Base-by-base conservation (phyloP, 2,113 vertebrate genomes). In the Camelus bactrianus region DNA sequence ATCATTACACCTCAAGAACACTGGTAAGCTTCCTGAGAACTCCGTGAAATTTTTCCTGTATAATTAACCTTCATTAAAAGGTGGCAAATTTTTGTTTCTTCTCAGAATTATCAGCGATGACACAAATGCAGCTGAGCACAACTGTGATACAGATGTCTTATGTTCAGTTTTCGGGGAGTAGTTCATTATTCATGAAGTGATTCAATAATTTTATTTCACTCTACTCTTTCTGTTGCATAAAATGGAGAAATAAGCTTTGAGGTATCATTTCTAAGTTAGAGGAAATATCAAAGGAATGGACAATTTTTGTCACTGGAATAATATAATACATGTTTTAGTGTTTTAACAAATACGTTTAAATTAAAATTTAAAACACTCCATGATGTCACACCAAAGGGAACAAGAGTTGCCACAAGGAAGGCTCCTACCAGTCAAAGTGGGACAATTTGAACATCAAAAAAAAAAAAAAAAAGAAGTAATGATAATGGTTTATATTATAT, bases 51-150 rank as follows among this genome's bases (percentile, higher is more conserved):
- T 48, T 87, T 80, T 35, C 22, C 54, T 92, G 92, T 58, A 86
- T 96, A 96, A 94, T 93, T 89, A 92, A 52, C 77, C 38, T 35
- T 94, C 58, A 73, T 89, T 97, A 83, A 87, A 73, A 94, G 82
- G 50, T 82, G 80, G 28, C 20, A 30, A 11, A 65, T 64, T 26
- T 42, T 91, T 69, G 56, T 42, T 42, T 91, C 67, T 30, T 46
- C 15, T 22, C 13, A 69, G 67, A 93, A 89, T 80, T 26, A 93
- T 94, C 42, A 95, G 20, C 67, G 93, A n/a, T 94, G 77, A 76
- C 76, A 69, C 1, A 50, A 28, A 38, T 12, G 10, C 3, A 38
- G 76, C 28, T 75, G 80, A 94, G 48, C 54, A 93, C 80, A 62
- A 6, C 67, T 96, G 67, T 54, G n/a, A 94, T 12, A 93, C 30